Evolutionary conservation across 2,113 vertebrate genomes (phyloP), one percentile per base, ranked within the genome.

Genomic region (Odontesthes bonariensis): DNA sequence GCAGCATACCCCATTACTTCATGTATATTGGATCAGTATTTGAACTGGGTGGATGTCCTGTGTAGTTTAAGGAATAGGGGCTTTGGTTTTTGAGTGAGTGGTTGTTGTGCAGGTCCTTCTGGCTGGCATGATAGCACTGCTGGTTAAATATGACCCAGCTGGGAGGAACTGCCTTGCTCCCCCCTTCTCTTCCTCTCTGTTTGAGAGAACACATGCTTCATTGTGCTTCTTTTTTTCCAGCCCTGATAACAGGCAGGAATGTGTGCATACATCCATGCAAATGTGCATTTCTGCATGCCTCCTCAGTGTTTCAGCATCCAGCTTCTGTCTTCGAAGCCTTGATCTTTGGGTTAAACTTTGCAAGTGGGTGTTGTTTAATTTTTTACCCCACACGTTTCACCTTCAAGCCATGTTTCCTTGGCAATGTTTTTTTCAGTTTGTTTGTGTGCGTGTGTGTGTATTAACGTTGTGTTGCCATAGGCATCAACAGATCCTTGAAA

Each of bases 131-230:
- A 46, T 81, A 59, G 83, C 70, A 42, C 69, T 72, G 60, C 69
- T 80, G 73, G 86, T 91, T 91, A 88, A 90, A 92, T 84, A 88
- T 91, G 89, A 88, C 84, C 88, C 87, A 92, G 89, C 92, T 89
- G 89, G 84, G 88, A 77, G 85, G 75, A 84, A 77, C 74, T 81
- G 77, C 61, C 83, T 63, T 49, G 19, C 82, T 71, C 52, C 77
- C 75, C 57, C 65, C 69, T 67, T 74, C 79, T 73, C 77, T 67
- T 74, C 82, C 70, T 89, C 86, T 71, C 82, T 79, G 60, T 88
- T 63, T 77, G 46, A 72, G 84, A 90, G 87, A 77, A 92, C 90
- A 93, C 88, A 85, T 46, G 60, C 57, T 75, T 73, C 83, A 79
- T 89, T 92, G 89, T 89, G 77, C 71, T 49, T 7, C 19, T 49